Conservation (phyloP, 2,113 vertebrate species). For the Barnardius zonarius region DNA sequence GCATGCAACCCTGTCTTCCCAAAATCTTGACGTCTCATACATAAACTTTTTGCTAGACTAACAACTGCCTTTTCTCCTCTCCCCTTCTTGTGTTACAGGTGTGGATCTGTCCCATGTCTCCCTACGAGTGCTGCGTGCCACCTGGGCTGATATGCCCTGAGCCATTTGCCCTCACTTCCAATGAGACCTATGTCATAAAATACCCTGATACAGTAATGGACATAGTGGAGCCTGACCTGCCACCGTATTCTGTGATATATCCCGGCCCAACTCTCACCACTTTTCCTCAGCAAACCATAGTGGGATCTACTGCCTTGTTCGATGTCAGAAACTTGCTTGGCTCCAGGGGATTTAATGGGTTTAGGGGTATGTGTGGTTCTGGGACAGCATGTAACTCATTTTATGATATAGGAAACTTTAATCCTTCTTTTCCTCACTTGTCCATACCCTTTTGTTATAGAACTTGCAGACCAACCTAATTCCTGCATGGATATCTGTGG, state of each 20-base stretch:
- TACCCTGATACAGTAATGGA: constrained; percentile 44
- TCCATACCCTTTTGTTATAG: not conserved
- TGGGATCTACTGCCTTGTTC: not conserved
- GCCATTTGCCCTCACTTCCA: constrained; percentile 32
- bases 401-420: not conserved
- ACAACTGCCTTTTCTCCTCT: not conserved
- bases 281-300: constrained; percentile 53
- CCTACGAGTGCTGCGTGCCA: not conserved
- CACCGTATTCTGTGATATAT: constrained; percentile 5
- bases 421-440: not conserved
- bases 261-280: constrained; percentile 50
- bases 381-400: not conserved
- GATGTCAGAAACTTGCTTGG: not conserved
- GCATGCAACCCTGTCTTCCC: not conserved
- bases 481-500: not conserved
- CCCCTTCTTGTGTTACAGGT: not conserved
- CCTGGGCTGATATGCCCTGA: not conserved
- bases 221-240: not conserved
- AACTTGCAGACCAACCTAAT: constrained; percentile 23
- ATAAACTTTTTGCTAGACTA: fast-evolving
- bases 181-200: not conserved
- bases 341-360: not conserved
- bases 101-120: constrained; percentile 18
- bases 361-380: not conserved
- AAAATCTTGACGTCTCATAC: fast-evolving